Percentiles rank a stretch among this genome's conserved stretches.
Conservation (phyloP, 1,140 invertebrate species). For the Brachionus rotundiformis region DNA sequence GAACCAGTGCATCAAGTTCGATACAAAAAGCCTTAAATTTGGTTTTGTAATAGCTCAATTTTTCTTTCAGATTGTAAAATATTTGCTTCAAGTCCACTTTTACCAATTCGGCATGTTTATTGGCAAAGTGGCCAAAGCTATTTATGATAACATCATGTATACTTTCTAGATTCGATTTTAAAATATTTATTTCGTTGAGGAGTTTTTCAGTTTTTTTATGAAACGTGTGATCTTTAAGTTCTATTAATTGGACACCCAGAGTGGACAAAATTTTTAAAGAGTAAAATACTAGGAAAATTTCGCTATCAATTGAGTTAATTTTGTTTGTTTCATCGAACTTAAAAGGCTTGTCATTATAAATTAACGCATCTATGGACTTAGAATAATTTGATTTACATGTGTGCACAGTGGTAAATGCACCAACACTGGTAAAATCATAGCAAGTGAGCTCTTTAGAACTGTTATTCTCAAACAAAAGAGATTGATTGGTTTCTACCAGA, state of each 20-base stretch:
- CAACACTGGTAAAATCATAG: constrained; percentile 49
- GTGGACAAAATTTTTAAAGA: constrained; percentile 21
- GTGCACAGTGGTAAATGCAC: constrained; percentile 45
- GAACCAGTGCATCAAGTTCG: neutral
- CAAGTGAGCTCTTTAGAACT: neutral
- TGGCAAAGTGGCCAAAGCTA: neutral
- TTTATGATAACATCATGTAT: neutral
- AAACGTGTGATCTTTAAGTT: constrained; percentile 33
- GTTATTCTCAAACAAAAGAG: constrained; percentile 4
- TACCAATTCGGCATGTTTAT: constrained; percentile 4
- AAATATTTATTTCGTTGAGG: neutral
- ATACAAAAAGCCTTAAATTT: constrained; percentile 43
- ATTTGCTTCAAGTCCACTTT: constrained; percentile 25
- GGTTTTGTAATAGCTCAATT: neutral
- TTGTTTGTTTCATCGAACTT: constrained; percentile 22
- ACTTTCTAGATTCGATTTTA: constrained; percentile 5
- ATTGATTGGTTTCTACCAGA: constrained; percentile 32
- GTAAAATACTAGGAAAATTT: constrained; percentile 24
- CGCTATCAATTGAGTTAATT: constrained; percentile 20
- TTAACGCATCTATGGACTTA: constrained; percentile 1
- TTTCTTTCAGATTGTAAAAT: constrained; percentile 34
- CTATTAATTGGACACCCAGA: constrained; percentile 8
- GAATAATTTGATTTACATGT: neutral
- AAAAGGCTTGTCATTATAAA: constrained; percentile 25
- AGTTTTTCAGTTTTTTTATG: constrained; percentile 22